Evolutionary conservation across 2,888 invertebrate genomes (phyloP), one percentile per base, ranked within the genome.

Genomic region (Drosophila subquinaria): DNA sequence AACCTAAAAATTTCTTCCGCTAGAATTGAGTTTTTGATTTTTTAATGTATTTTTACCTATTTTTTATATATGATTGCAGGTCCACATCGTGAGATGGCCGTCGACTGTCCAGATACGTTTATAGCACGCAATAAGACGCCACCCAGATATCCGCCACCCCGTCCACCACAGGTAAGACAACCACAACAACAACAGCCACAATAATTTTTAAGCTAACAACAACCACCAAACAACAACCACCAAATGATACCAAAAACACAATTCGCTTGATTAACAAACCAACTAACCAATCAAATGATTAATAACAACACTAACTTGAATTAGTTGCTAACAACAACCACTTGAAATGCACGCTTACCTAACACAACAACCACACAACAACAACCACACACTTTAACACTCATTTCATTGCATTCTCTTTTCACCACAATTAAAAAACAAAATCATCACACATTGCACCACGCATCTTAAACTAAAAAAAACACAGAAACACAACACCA

Each of bases 71-170:
- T 40, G 4, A 17, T 38, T 38, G 36, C 93, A 94, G 96, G 96
- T 93, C 97, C 97, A 91, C 98, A 98, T 95, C 96, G 98, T 92
- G 99, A 99, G 95, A 98, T 98, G 97, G 98, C 99, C 92, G 98
- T 99, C 93, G 99, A 99, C 94, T 98, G 98, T 90, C 99, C 99
- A 91, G 98, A 98, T 93, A 96, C 96, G 90, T 98, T 98, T 94
- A 96, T 97, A 91, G 97, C 96, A 82, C 94, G 96, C 90, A 96
- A 96, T 93, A 98, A 98, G 94, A 97, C 97, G 79, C 97, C 97
- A 47, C 98, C 98, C 42, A 95, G 97, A 90, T 98, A 97, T 94
- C 97, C 97, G 76, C 97, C 97, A 53, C 96, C 96, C 60, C 95
- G 96, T 86, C 95, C 95, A 81, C 94, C 95, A 79, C 95, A 95